These are phyloP conservation scores for Diplodus sargus DNA, from an alignment of 2,797 vertebrate species.

Conservation along the genomic window DNA sequence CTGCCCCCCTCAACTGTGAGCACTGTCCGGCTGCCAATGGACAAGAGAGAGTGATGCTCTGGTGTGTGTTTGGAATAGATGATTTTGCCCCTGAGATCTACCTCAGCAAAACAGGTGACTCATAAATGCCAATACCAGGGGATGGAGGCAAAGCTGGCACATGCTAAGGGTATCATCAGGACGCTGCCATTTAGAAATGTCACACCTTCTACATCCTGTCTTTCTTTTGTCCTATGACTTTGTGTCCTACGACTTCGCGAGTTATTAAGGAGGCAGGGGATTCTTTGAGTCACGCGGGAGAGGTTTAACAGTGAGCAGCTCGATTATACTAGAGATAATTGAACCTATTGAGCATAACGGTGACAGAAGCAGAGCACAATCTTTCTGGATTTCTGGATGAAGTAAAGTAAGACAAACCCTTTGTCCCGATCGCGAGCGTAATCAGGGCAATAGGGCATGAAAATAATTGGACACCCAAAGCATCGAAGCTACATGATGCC, in stretches of 20 bases:
- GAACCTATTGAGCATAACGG: slow-evolving; percentile 57
- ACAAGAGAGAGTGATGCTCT: slow-evolving; percentile 66
- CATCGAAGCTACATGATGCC: slow-evolving; percentile 55
- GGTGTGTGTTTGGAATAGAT: slow-evolving; percentile 76
- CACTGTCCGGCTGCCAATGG: slow-evolving; percentile 65
- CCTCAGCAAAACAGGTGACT: slow-evolving; percentile 79
- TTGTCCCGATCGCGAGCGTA: slow-evolving; percentile 61
- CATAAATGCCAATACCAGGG: slow-evolving; percentile 81
- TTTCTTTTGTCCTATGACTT: slow-evolving; percentile 59
- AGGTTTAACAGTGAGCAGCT: slow-evolving; percentile 61
- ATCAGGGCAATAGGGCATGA: slow-evolving; percentile 71
- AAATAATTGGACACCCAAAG: slow-evolving; percentile 77
- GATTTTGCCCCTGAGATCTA: slow-evolving; percentile 74
- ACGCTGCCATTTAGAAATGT: slow-evolving; percentile 85
- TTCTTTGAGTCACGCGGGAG: slow-evolving; percentile 47
- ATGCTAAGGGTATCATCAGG: slow-evolving; percentile 74
- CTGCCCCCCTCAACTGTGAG: slow-evolving; percentile 52
- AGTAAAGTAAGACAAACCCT: slow-evolving; percentile 59
- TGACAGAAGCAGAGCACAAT: slow-evolving; percentile 40
- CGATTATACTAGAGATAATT: slow-evolving; percentile 68
- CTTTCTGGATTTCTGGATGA: slow-evolving; percentile 48
- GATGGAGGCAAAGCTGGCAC: slow-evolving; percentile 74
- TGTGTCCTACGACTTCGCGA: slow-evolving; percentile 67
- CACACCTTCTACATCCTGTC: slow-evolving; percentile 67
- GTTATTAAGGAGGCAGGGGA: slow-evolving; percentile 57